A percentile compares a stretch with the other conserved stretches of the same genome.
Conservation (phyloP, 1,140 invertebrate species). For the Elymnias hypermnestra region DNA sequence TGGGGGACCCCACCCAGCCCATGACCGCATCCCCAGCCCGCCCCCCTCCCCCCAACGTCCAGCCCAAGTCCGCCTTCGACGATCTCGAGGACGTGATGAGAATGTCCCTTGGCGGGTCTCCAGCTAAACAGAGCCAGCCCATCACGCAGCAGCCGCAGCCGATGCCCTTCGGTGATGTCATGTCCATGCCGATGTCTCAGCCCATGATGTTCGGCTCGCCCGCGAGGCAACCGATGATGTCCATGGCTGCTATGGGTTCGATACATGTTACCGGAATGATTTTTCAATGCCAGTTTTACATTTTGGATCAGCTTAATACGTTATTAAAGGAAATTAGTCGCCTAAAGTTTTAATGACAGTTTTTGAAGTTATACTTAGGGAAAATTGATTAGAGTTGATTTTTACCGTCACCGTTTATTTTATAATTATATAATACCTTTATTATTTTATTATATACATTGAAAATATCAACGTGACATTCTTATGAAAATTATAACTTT, state of each 20-base stretch:
- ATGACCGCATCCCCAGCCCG: conserved; percentile 71
- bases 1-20: conserved; percentile 75
- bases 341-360: too few relatives aligned
- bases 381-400: too few relatives aligned
- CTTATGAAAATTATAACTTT: too few relatives aligned
- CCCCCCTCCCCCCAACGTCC: conserved; percentile 56
- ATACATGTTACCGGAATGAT: conserved; percentile 40
- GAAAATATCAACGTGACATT: too few relatives aligned
- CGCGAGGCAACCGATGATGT: conserved; percentile 77
- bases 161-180: conserved; percentile 59
- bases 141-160: conserved; percentile 68
- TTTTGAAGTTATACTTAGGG: too few relatives aligned
- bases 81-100: conserved; percentile 84
- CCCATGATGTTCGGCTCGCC: conserved; percentile 78
- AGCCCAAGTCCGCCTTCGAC: conserved; percentile 81
- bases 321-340: too few relatives aligned
- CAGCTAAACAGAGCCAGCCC: conserved; percentile 72
- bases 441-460: too few relatives aligned
- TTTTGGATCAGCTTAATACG: too few relatives aligned
- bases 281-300: conserved; percentile 17
- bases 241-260: conserved; percentile 72
- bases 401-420: too few relatives aligned
- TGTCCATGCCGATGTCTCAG: conserved; percentile 47
- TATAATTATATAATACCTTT: too few relatives aligned
- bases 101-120: conserved; percentile 81